These are phyloP conservation scores for Catostylus mosaicus DNA, from an alignment of 30 jellyfish, hydroid and myxozoan species.

Conservation along the genomic window DNA sequence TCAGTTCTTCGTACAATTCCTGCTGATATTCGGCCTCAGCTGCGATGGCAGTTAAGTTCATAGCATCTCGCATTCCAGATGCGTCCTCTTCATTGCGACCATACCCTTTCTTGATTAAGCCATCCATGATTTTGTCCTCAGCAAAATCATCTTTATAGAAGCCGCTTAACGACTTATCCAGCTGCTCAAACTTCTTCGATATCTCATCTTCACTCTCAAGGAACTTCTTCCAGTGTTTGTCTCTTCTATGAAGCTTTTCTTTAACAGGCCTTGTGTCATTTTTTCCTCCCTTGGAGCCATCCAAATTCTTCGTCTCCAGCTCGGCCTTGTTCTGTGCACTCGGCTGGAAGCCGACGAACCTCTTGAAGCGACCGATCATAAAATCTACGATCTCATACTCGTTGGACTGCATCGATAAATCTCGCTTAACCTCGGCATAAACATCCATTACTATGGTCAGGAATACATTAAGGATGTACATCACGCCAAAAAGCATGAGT, in stretches of 20 bases:
- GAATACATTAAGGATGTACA: conserved; percentile 96
- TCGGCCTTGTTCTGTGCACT: conserved; percentile 66
- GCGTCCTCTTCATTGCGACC: conserved; percentile 31
- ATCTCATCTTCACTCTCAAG: conserved; percentile 70
- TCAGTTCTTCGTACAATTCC: conserved; percentile 69
- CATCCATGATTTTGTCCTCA: conserved; percentile 64
- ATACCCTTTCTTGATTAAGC: conserved; percentile 48
- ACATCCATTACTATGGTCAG: conserved; percentile 95
- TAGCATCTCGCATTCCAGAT: conserved; percentile 64
- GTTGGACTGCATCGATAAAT: conserved; percentile 74
- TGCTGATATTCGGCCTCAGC: conserved; percentile 75
- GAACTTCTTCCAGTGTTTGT: conserved; percentile 47
- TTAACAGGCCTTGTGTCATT: not conserved
- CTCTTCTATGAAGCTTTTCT: conserved; percentile 30
- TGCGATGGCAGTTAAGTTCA: conserved; percentile 27
- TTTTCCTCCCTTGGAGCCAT: conserved; percentile 13
- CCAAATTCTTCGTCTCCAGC: conserved; percentile 20
- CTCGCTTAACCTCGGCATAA: conserved; percentile 90
- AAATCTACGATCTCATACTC: conserved; percentile 96
- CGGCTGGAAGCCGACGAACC: conserved; percentile 79
- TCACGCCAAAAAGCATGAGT: conserved; percentile 92
- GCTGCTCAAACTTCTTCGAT: conserved; percentile 79
- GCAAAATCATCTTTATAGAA: conserved; percentile 81
- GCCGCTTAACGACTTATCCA: conserved; percentile 78
- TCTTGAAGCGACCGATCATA: conserved; percentile 86